These are phyloP conservation scores for Acleris laterana DNA, from an alignment of 2,888 invertebrate species.

Conservation along the genomic window DNA sequence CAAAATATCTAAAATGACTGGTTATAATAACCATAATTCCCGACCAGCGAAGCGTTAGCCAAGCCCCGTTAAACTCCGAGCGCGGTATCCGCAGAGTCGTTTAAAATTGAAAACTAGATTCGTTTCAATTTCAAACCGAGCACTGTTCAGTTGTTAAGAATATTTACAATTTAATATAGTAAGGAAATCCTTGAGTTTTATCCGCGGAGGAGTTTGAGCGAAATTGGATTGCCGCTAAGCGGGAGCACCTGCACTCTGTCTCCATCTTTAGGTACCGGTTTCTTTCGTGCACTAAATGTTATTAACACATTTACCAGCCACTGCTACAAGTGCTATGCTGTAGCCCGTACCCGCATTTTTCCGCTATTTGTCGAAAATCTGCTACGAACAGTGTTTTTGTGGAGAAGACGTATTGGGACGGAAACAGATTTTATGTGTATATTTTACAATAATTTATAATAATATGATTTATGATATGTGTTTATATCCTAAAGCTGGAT, in stretches of 20 bases:
- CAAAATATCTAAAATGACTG: background rate
- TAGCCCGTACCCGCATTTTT: no score
- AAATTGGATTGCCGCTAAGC: constrained; percentile 50
- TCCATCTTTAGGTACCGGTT: constrained; percentile 15
- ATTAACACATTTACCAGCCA: no score
- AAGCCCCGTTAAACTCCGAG: constrained; percentile 8
- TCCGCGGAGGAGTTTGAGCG: constrained; percentile 44
- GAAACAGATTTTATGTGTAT: no score
- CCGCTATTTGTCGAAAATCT: no score
- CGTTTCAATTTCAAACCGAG: constrained; percentile 31
- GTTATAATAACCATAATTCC: constrained; percentile 14
- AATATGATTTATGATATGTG: no score
- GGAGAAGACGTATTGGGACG: no score
- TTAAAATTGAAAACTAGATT: constrained; percentile 36
- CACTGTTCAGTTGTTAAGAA: constrained; percentile 36
- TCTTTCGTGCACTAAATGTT: background rate
- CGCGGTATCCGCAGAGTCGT: constrained; percentile 29
- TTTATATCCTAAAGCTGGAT: no score
- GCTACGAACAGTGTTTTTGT: no score
- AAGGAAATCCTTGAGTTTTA: constrained; percentile 33
- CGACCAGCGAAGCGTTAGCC: constrained; percentile 15
- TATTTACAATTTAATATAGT: constrained; percentile 40
- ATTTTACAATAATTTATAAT: no score
- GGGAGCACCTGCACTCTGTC: constrained; percentile 40
- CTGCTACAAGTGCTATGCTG: no score